Conservation (phyloP, 2,888 invertebrate genomes). For the Adelphocoris suturalis region DNA sequence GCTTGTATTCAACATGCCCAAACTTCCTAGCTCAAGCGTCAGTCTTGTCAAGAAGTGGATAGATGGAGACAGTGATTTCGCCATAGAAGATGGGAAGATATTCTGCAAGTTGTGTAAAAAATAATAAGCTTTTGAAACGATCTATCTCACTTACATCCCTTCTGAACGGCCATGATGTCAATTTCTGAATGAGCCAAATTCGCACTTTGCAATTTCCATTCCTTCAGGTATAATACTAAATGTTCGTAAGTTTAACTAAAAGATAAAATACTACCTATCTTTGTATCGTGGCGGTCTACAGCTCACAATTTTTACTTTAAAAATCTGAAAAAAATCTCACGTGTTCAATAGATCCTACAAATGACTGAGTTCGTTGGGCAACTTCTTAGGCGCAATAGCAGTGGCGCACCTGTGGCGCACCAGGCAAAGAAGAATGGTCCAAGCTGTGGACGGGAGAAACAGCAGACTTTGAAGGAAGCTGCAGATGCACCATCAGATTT, state of each 20-base stretch:
- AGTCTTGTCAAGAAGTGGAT: constrained; percentile 3
- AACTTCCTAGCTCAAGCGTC: background rate
- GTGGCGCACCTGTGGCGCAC: too few species aligned
- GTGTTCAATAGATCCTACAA: too few species aligned
- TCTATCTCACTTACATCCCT: background rate
- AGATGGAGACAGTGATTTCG: background rate
- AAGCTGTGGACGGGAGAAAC: background rate
- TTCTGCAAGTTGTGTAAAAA: background rate
- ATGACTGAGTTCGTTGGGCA: too few species aligned
- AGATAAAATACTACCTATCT: too few species aligned
- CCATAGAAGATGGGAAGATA: background rate
- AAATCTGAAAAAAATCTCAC: background rate
- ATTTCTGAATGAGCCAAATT: background rate
- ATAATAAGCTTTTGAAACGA: background rate
- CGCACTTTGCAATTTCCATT: too few species aligned
- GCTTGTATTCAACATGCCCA: constrained; percentile 20
- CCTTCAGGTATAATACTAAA: too few species aligned
- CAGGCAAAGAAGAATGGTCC: constrained; percentile 2
- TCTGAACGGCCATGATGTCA: background rate
- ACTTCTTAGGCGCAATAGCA: too few species aligned
- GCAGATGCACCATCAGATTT: too few species aligned
- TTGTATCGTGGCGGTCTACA: too few species aligned
- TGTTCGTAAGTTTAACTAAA: too few species aligned
- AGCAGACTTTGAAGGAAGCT: too few species aligned
- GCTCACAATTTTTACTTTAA: background rate